Conservation (phyloP, 2,888 invertebrate genomes). For the Drosophila percnosoma region DNA sequence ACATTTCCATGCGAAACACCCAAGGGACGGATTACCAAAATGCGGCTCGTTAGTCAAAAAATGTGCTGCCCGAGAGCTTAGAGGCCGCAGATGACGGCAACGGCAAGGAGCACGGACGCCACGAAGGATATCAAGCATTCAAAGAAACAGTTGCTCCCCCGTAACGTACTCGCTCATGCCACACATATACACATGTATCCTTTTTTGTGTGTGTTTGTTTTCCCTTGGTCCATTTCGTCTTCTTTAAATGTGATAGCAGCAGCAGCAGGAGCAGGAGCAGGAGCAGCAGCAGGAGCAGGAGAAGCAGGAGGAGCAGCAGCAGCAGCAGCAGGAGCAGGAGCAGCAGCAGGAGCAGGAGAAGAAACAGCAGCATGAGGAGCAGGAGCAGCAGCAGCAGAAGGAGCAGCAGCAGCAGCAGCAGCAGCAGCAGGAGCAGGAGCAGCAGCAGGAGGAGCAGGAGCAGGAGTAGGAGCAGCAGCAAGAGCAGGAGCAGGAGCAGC, state of each 20-base stretch:
- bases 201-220: constrained; percentile 16
- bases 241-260: constrained; percentile 3
- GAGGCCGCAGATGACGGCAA: constrained; percentile 51
- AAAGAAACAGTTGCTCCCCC: constrained; percentile 45
- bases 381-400: too few species aligned
- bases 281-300: constrained; percentile 7
- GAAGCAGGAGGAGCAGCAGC: constrained; percentile 6
- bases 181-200: constrained; percentile 45
- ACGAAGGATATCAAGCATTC: constrained; percentile 63
- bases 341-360: neutral
- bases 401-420: too few species aligned
- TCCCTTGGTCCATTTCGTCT: constrained; percentile 4
- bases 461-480: constrained; percentile 7
- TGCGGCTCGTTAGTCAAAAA: constrained; percentile 79
- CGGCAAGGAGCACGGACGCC: neutral
- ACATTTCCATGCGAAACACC: constrained; percentile 60
- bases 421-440: constrained; percentile 12
- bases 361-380: fast-evolving
- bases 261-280: constrained; percentile 2
- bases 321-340: constrained; percentile 14
- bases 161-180: constrained; percentile 11
- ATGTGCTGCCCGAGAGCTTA: constrained; percentile 72
- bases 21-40: constrained; percentile 77
- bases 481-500: constrained; percentile 1
- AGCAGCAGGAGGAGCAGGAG: neutral